Evolutionary conservation across 2,797 vertebrate species (phyloP).

Genomic region (Lepus oiostolus): DNA sequence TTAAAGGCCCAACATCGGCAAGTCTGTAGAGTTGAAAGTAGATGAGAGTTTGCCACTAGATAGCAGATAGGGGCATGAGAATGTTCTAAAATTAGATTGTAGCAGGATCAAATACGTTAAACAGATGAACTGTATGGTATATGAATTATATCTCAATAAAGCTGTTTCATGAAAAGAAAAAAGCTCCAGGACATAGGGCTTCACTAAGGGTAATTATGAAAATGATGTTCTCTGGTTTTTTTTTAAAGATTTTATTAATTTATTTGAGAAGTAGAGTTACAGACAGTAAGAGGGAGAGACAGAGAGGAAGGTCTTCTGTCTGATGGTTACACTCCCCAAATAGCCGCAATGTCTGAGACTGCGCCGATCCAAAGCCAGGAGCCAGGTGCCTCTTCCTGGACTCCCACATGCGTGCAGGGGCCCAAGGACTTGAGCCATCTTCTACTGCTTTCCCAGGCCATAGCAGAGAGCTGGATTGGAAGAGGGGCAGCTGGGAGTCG

Average conservation of each 20-base stretch:
- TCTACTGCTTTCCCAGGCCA: too few species aligned
- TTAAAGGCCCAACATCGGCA: not conserved
- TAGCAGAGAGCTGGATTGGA: too few species aligned
- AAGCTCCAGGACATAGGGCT: not conserved
- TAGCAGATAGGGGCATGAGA: not conserved
- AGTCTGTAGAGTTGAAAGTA: constrained; percentile 41
- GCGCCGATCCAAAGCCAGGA: too few species aligned
- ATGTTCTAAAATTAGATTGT: constrained; percentile 35
- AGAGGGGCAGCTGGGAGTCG: too few species aligned
- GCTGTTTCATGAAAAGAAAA: not conserved
- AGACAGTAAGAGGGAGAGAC: too few species aligned
- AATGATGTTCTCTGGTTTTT: not conserved
- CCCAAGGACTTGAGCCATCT: too few species aligned
- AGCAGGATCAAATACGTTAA: not conserved
- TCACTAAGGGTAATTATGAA: constrained; percentile 25
- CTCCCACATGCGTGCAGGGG: too few species aligned
- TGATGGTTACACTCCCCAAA: too few species aligned
- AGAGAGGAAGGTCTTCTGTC: too few species aligned
- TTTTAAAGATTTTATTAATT: too few species aligned
- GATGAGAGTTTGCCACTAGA: not conserved
- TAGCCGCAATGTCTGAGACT: not conserved
- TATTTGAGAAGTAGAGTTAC: too few species aligned
- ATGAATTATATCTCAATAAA: constrained; percentile 12
- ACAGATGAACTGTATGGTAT: not conserved
- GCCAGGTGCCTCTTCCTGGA: too few species aligned